A percentile compares a stretch with the other conserved stretches of the same genome.
Evolutionary conservation across 2,888 invertebrate species (phyloP).

Genomic region (Vanessa cardui): DNA sequence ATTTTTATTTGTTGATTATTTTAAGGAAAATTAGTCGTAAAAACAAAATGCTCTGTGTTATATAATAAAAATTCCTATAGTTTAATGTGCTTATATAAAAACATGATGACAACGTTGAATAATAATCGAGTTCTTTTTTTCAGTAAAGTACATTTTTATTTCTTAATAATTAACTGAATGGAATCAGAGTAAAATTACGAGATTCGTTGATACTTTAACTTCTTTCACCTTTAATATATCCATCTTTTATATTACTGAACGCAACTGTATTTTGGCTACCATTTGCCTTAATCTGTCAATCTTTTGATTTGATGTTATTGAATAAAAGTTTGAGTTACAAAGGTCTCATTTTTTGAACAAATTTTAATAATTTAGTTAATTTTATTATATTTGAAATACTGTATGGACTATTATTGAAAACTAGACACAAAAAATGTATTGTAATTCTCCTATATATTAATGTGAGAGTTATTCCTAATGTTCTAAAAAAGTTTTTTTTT

Average conservation of each 20-base stretch:
- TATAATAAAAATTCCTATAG: no score
- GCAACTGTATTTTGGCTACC: constrained; percentile 51
- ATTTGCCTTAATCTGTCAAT: constrained; percentile 78
- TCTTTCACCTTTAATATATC: background rate
- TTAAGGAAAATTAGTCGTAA: no score
- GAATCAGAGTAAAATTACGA: no score
- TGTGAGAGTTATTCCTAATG: constrained; percentile 54
- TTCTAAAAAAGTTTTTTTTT: constrained; percentile 30
- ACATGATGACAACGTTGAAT: no score
- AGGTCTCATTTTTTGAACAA: constrained; percentile 44
- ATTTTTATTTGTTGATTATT: no score
- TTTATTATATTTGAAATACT: constrained; percentile 37
- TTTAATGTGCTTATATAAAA: no score
- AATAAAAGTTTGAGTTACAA: constrained; percentile 50
- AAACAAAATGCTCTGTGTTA: no score
- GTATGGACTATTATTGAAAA: constrained; percentile 17
- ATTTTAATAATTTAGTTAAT: constrained; percentile 43
- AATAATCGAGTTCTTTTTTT: no score
- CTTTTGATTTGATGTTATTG: constrained; percentile 80
- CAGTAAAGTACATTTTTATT: no score
- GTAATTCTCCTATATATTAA: constrained; percentile 51
- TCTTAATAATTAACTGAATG: no score
- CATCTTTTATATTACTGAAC: constrained; percentile 35
- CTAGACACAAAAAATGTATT: constrained; percentile 49
- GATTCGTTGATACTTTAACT: background rate